phyloP scores from a whole-genome alignment of 2,113 vertebrate genomes.

The Ellobius talpinus region DNA sequence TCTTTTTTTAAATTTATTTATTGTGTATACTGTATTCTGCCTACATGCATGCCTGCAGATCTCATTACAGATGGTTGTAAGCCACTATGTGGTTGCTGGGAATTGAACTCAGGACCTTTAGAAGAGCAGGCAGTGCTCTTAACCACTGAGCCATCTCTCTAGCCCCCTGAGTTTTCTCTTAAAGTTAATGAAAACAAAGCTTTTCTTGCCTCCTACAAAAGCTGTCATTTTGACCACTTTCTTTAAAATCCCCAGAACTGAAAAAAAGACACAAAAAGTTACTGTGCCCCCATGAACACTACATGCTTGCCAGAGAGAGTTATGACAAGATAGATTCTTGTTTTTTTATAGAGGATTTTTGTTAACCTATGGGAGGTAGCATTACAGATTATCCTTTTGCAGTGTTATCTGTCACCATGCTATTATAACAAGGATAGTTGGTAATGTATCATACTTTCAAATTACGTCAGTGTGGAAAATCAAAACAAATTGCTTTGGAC shows the following conservation, averaged over 20 bases:
- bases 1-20: too few relatives aligned
- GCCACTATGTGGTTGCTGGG: too few relatives aligned
- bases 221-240: not conserved
- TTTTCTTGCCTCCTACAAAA: not conserved
- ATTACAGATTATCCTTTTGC: constrained; percentile 22
- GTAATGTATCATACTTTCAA: constrained; percentile 73
- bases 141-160: too few relatives aligned
- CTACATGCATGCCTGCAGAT: too few relatives aligned
- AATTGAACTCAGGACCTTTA: too few relatives aligned
- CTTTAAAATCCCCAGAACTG: not conserved
- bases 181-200: not conserved
- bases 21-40: too few relatives aligned
- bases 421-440: constrained; percentile 65
- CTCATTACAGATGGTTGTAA: too few relatives aligned
- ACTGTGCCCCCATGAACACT: not conserved
- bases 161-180: not conserved
- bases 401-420: constrained; percentile 49
- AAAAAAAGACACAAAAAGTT: not conserved
- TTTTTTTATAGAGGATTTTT: not conserved
- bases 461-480: constrained; percentile 76
- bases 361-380: constrained; percentile 8
- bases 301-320: not conserved
- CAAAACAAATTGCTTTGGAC: constrained; percentile 67
- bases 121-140: too few relatives aligned
- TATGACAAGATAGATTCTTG: not conserved